Evolutionary conservation across 2,113 vertebrate species (phyloP).

Genomic region (Nematolebias whitei): DNA sequence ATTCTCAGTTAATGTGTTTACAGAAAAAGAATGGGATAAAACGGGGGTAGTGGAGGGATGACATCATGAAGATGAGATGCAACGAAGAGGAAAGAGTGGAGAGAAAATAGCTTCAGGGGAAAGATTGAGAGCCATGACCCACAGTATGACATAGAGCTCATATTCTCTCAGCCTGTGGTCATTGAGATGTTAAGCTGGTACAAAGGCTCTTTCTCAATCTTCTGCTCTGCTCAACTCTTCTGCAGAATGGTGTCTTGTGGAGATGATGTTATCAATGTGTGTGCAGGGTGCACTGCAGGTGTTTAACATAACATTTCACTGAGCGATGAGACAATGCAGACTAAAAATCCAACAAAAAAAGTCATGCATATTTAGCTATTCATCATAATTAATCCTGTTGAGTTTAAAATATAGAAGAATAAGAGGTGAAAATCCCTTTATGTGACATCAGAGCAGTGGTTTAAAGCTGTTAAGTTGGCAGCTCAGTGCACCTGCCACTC

Average conservation of each 20-base stretch:
- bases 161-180: constrained; percentile 63
- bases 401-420: too few species aligned
- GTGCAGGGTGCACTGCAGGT: constrained; percentile 72
- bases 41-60: constrained; percentile 54
- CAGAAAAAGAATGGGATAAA: constrained; percentile 35
- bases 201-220: constrained; percentile 64
- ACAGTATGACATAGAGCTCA: constrained; percentile 68
- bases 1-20: constrained; percentile 39
- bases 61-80: constrained; percentile 62
- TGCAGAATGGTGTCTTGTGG: constrained; percentile 56
- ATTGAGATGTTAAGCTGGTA: constrained; percentile 73
- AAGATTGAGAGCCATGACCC: constrained; percentile 50
- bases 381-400: neutral
- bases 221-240: constrained; percentile 39
- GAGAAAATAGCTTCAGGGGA: constrained; percentile 12
- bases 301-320: constrained; percentile 65
- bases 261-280: constrained; percentile 65
- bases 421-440: neutral
- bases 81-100: constrained; percentile 47
- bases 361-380: neutral
- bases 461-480: neutral
- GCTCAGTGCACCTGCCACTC: neutral
- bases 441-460: neutral
- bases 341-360: constrained; percentile 3
- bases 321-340: constrained; percentile 53